phyloP scores from a whole-genome alignment of 2,888 invertebrate species.

The Ommatoiulus sabulosus region DNA sequence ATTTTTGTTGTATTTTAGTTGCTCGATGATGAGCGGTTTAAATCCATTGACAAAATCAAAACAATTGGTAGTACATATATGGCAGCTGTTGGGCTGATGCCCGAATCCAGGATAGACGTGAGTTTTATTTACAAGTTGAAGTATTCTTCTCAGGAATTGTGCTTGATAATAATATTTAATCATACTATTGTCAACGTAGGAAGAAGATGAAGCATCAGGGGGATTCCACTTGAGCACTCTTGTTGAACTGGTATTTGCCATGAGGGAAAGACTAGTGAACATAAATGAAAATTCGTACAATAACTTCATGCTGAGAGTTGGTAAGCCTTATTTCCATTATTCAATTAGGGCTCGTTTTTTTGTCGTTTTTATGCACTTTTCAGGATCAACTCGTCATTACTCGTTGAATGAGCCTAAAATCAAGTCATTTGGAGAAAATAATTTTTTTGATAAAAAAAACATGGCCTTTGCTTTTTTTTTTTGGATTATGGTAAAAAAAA shows the following conservation, averaged over 20 bases:
- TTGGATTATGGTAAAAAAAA: too few relatives aligned
- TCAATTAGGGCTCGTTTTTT: too few relatives aligned
- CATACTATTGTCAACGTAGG: constrained; percentile 64
- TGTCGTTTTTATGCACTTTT: too few relatives aligned
- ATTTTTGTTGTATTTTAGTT: constrained; percentile 70
- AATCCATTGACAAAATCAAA: constrained; percentile 91
- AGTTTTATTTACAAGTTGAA: constrained; percentile 51
- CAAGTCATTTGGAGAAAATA: too few relatives aligned
- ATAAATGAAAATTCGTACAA: constrained; percentile 94
- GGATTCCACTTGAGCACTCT: constrained; percentile 79
- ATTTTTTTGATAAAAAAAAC: too few relatives aligned
- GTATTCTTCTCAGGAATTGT: neutral
- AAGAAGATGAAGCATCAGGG: constrained; percentile 74
- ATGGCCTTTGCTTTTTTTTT: too few relatives aligned
- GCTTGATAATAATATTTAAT: neutral
- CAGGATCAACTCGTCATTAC: too few relatives aligned
- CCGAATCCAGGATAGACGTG: constrained; percentile 76
- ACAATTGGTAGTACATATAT: constrained; percentile 94
- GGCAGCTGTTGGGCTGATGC: constrained; percentile 91
- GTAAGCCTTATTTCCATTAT: constrained; percentile 71
- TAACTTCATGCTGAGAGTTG: constrained; percentile 89
- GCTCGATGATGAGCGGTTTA: constrained; percentile 85
- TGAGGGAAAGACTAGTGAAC: constrained; percentile 84
- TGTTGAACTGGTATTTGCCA: constrained; percentile 90
- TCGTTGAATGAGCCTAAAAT: too few relatives aligned